These are phyloP conservation scores for Coelopa pilipes DNA, from an alignment of 2,888 invertebrate genomes.

Conservation along the genomic window DNA sequence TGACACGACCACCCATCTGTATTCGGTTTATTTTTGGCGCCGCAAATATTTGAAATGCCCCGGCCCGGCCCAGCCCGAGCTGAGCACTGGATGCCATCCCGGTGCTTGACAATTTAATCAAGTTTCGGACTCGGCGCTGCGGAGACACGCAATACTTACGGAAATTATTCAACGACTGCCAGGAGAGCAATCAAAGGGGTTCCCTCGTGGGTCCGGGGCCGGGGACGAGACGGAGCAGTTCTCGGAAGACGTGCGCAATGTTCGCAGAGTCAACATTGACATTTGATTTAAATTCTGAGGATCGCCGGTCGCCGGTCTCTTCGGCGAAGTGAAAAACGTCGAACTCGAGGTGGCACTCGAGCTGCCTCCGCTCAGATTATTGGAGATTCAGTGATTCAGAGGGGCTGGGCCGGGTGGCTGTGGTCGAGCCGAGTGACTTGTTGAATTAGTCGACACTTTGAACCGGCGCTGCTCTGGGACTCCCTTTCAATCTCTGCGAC, in stretches of 20 bases:
- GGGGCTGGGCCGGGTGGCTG: no score
- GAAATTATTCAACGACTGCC: conserved; percentile 28
- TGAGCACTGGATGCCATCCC: not conserved
- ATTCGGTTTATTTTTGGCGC: conserved; percentile 30
- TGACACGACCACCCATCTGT: conserved; percentile 25
- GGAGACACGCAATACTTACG: conserved; percentile 3
- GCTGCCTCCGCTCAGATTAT: no score
- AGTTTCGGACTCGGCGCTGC: conserved; percentile 2
- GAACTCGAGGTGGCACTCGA: not conserved
- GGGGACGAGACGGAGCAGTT: no score
- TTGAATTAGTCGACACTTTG: no score
- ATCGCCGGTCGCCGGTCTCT: not conserved
- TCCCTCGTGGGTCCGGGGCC: not conserved
- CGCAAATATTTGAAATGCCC: conserved; percentile 29
- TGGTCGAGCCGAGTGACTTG: no score
- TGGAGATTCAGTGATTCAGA: no score
- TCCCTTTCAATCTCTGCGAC: no score
- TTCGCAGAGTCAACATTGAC: conserved; percentile 38
- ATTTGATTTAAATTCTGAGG: conserved; percentile 36
- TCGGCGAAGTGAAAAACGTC: not conserved
- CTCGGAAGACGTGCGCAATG: not conserved
- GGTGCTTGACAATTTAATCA: conserved; percentile 32
- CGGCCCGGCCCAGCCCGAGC: no score
- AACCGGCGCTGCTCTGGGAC: no score
- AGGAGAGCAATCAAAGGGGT: conserved; percentile 3